Evolutionary conservation across 1,140 invertebrate species (phyloP), one percentile per base, ranked within the genome.

Genomic region (Atta texana): DNA sequence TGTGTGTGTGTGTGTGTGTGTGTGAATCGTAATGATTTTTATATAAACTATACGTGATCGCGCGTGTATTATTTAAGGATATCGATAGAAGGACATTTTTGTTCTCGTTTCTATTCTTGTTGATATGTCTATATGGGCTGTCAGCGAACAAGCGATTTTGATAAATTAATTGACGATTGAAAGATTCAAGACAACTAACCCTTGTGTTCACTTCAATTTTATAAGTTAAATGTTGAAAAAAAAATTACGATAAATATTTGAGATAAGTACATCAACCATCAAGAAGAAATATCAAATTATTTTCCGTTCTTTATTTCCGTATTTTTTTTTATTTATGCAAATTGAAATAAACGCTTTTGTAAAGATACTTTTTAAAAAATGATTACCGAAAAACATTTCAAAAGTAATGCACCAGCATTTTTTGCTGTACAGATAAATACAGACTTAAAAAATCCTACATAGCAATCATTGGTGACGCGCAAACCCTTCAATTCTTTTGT

Each of bases 401-500:
- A 16, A 63, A 24, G 6, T 24, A 44, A 77, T 21, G 8, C 10
- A 28, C 31, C 18, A n/a, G n/a, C n/a, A 3, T 18, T 44, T 77
- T 28, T 57, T 39, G 0, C 10, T 16, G 16, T 12, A 16, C 51
- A 44, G n/a, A 71, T 49, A 49, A 49, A 49, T 49, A 49, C 31
- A 0, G 31, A 34, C 31, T 34, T 34, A 6, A 34, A 34, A 34
- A 34, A 71, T 59, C 3, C 39, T 31, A 18, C 14, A 6, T n/a
- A 24, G 53, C 31, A 24, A 57, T 80, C 8, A 49, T 81, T 69
- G 49, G n/a, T n/a, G 51, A 16, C 64, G 31, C 51, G 34, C 21
- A 18, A 81, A 16, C 28, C 64, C 63, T 39, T 34, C 78, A 57
- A 71, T 72, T 82, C 31, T 72, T 72, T 82, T 72, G 77, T 71